Evolutionary conservation across 2,113 vertebrate species (phyloP).

Genomic region (Rhizomys pruinosus): DNA sequence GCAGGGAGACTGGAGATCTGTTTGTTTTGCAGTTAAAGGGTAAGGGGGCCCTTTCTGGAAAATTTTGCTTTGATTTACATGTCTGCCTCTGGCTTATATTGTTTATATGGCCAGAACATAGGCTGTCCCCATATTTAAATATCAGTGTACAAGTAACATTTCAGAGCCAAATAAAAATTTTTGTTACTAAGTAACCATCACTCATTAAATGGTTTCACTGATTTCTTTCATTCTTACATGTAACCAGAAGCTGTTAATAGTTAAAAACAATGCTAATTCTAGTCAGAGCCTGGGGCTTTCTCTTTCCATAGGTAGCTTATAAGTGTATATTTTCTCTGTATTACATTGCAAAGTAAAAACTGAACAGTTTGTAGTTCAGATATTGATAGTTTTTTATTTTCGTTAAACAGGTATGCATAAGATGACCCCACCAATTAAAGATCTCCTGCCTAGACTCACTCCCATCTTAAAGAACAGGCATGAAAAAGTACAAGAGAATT

Average conservation of each 20-base stretch:
- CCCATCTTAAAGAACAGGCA: constrained; percentile 99
- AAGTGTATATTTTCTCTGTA: constrained; percentile 53
- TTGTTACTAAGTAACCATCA: constrained; percentile 67
- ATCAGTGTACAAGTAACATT: constrained; percentile 73
- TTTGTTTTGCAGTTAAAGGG: constrained; percentile 82
- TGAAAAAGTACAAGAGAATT: constrained; percentile 99
- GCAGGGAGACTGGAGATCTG: constrained; percentile 81
- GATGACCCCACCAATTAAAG: constrained; percentile 99
- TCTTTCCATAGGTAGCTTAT: constrained; percentile 69
- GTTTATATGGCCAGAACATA: constrained; percentile 72
- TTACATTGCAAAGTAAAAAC: constrained; percentile 47
- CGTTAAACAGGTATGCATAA: constrained; percentile 96
- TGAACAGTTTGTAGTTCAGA: not conserved
- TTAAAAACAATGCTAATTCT: constrained; percentile 61
- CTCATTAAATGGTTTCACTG: constrained; percentile 75
- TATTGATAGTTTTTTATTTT: constrained; percentile 62
- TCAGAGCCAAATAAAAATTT: constrained; percentile 73
- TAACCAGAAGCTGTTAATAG: constrained; percentile 73
- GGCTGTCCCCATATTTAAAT: constrained; percentile 73
- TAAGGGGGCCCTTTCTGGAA: constrained; percentile 81
- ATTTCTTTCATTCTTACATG: constrained; percentile 75
- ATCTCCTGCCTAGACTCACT: constrained; percentile 96
- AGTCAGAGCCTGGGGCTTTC: constrained; percentile 66
- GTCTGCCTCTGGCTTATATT: constrained; percentile 75
- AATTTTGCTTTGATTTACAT: constrained; percentile 78